Evolutionary conservation across 2,888 invertebrate genomes (phyloP), one percentile per base, ranked within the genome.

Genomic region (Metallyticus violacea): DNA sequence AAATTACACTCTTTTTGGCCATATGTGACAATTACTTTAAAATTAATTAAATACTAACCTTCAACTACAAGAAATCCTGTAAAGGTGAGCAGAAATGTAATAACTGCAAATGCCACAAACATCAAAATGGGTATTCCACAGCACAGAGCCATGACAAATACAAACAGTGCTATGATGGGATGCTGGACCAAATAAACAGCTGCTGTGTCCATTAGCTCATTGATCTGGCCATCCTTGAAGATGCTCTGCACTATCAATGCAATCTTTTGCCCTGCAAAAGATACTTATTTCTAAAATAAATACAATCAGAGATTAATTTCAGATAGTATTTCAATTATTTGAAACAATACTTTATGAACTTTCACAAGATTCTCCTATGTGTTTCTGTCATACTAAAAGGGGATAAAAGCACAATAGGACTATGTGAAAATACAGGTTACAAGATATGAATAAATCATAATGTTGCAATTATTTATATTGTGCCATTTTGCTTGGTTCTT

Each of bases 61-160:
- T 88, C 88, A 86, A 88, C 85, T 9, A 88, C 27, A 26, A 88
- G 40, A 81, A 88, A 88, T 79, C 87, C 86, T 62, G 88, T 82
- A 86, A 88, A 87, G 79, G 88, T 88, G 27, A 88, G 77, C 5
- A 88, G 29, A 25, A 88, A 82, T 40, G 88, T 84, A 26, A 88
- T 29, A 40, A 86, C 79, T 25, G 88, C 88, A 86, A 88, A 88
- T n/a, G 87, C 22, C 26, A 87, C 28, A 76, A 88, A 88, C 79
- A 88, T 79, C 26, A 88, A 26, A 79, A 88, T 29, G n/a, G 88
- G 88, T 80, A 88, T 86, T 30, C 85, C 87, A 84, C 88, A 88
- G 2, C 86, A 88, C 28, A 88, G 22, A n/a, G 85, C 85, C 86
- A 88, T 77, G 22, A 86, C 86, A 81, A 87, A 77, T 22, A 83